A percentile compares a stretch with the other conserved stretches of the same genome.
phyloP scores from a whole-genome alignment of 2,888 invertebrate species.

The Mesorhabditis sp. region DNA sequence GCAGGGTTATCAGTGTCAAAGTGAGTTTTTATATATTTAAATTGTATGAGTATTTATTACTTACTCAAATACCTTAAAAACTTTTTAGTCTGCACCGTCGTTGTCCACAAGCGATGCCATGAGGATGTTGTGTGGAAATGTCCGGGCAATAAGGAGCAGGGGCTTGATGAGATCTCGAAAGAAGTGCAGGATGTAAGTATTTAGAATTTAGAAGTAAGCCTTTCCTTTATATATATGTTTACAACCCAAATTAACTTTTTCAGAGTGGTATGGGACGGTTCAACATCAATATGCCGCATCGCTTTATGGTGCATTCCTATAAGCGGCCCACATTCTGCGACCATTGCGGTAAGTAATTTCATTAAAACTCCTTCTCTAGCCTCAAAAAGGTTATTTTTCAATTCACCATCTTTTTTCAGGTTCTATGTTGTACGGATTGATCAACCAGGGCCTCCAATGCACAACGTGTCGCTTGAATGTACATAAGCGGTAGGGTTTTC shows the following conservation, averaged over 20 bases:
- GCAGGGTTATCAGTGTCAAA: conserved; percentile 65
- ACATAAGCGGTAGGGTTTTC: conserved; percentile 73
- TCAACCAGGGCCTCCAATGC: conserved; percentile 85
- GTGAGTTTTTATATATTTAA: conserved; percentile 44
- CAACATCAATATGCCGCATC: conserved; percentile 96
- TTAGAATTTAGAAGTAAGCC: too few species aligned
- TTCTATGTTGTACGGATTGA: conserved; percentile 88
- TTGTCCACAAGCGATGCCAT: conserved; percentile 98
- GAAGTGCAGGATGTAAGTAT: conserved; percentile 34
- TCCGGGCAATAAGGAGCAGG: conserved; percentile 79
- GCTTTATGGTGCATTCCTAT: conserved; percentile 87
- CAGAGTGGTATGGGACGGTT: conserved; percentile 67
- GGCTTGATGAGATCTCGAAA: conserved; percentile 42
- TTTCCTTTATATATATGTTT: too few species aligned
- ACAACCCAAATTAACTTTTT: too few species aligned
- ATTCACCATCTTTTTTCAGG: not conserved
- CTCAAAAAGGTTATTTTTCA: not conserved
- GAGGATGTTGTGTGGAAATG: conserved; percentile 94
- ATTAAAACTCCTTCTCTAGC: not conserved
- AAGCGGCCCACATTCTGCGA: conserved; percentile 97
- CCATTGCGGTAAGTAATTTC: conserved; percentile 77
- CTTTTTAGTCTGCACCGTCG: conserved; percentile 87
- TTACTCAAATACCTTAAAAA: not conserved
- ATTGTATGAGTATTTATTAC: not conserved
- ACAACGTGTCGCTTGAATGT: conserved; percentile 91